Evolutionary conservation across 2,888 invertebrate species (phyloP), one percentile per base, ranked within the genome.

Genomic region (Aleiodes testaceus): DNA sequence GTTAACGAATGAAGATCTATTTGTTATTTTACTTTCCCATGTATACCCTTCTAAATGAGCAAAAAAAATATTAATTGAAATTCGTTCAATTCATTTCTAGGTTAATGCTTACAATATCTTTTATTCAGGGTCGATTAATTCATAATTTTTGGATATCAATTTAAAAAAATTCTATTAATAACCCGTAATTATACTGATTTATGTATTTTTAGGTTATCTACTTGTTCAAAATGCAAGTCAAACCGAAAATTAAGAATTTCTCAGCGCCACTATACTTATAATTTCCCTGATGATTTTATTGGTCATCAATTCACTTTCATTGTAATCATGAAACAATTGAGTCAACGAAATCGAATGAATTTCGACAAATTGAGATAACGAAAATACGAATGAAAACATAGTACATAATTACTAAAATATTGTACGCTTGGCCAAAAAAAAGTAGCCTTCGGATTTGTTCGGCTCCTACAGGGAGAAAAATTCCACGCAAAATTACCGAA

Each of bases 381-480:
- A 30, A 14, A 59, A 59, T 18, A 36, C 16, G 16, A 59, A 59
- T 5, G 26, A 59, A 59, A 42, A 42, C 14, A 59, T 36, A 59
- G 55, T 7, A 55, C 36, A 55, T 59, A 36, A 36, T n/a, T n/a
- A n/a, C n/a, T n/a, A n/a, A n/a, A n/a, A n/a, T 14, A 42, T 36
- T 7, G 36, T 1, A 11, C 36, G 5, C 5, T 26, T 11, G 9
- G 11, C 11, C 36, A 36, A 36, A 7, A 2, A 2, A 7, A 9
- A 9, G 9, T 36, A 26, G 5, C 5, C 36, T 9, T 36, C 9
- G 36, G 36, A 36, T 9, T 9, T 36, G 2, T 36, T 36, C 36
- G 11, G 11, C 7, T 9, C 36, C 36, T 11, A 36, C n/a, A n/a
- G n/a, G n/a, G n/a, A n/a, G n/a, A n/a, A n/a, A n/a, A n/a, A n/a